Evolutionary conservation across 2,888 invertebrate genomes (phyloP).

Genomic region (Desoria tigrina): DNA sequence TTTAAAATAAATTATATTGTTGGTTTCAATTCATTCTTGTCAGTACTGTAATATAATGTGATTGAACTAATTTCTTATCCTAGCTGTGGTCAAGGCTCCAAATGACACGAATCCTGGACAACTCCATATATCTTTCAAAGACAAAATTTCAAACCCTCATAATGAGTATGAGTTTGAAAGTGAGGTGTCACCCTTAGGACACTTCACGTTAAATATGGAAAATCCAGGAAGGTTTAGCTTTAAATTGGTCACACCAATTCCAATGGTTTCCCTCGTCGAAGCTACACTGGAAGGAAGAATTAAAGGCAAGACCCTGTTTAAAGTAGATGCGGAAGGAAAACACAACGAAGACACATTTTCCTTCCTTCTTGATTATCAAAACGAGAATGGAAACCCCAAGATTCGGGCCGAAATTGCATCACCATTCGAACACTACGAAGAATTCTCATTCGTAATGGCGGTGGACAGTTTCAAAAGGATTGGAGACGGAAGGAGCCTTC

Average conservation of each 20-base stretch:
- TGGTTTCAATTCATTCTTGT: too few relatives aligned
- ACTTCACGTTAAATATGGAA: constrained; percentile 39
- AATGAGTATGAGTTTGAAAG: constrained; percentile 26
- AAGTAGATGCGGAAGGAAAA: constrained; percentile 21
- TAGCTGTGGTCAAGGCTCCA: constrained; percentile 37
- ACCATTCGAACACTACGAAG: constrained; percentile 53
- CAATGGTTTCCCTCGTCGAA: constrained; percentile 29
- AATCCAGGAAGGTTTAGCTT: constrained; percentile 25
- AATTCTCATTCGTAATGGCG: constrained; percentile 46
- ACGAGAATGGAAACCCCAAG: constrained; percentile 41
- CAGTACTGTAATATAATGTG: neutral
- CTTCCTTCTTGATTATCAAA: constrained; percentile 21
- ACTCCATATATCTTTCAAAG: constrained; percentile 30
- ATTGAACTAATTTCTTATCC: constrained; percentile 21
- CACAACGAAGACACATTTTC: neutral
- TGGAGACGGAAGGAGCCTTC: constrained; percentile 51
- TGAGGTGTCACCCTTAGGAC: constrained; percentile 40
- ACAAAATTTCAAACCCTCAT: neutral
- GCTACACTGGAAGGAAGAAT: constrained; percentile 45
- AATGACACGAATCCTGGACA: constrained; percentile 28
- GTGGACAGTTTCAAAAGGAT: constrained; percentile 51
- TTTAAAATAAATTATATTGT: too few relatives aligned
- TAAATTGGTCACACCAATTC: constrained; percentile 25
- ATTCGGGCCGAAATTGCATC: constrained; percentile 49
- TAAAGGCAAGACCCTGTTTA: constrained; percentile 39